These are phyloP conservation scores for Melangyna quadrimaculata DNA, from an alignment of 2,888 invertebrate species.

Conservation along the genomic window DNA sequence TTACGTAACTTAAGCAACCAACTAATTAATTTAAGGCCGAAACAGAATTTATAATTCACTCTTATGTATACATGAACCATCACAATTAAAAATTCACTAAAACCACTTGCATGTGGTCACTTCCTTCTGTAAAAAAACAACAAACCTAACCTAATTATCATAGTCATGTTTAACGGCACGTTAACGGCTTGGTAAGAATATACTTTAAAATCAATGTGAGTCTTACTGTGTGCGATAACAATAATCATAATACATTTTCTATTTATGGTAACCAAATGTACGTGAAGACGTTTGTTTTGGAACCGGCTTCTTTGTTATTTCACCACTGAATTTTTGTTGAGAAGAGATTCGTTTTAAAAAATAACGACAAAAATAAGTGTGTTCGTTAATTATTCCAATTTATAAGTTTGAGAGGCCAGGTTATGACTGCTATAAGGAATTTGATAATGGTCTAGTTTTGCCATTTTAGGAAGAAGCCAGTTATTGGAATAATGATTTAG, in stretches of 20 bases:
- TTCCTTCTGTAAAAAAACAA: background rate
- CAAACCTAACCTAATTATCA: conserved; percentile 21
- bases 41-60: background rate
- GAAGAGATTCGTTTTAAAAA: conserved; percentile 4
- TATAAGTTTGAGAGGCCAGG: background rate
- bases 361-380: background rate
- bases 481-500: background rate
- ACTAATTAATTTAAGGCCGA: background rate
- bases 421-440: background rate
- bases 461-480: conserved; percentile 30
- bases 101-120: background rate
- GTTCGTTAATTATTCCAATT: conserved; percentile 24
- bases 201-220: conserved; percentile 22
- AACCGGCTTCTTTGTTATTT: conserved; percentile 43
- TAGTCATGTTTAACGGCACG: background rate
- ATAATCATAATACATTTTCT: conserved; percentile 7
- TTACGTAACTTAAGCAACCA: background rate
- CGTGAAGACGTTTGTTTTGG: conserved; percentile 35
- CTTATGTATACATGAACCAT: background rate
- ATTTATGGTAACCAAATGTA: background rate
- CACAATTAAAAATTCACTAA: background rate
- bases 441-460: conserved; percentile 23
- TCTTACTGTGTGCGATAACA: conserved; percentile 29
- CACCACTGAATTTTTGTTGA: background rate
- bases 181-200: conserved; percentile 26